These are phyloP conservation scores for Dromas ardeola DNA, from an alignment of 2,113 vertebrate genomes.

Conservation along the genomic window DNA sequence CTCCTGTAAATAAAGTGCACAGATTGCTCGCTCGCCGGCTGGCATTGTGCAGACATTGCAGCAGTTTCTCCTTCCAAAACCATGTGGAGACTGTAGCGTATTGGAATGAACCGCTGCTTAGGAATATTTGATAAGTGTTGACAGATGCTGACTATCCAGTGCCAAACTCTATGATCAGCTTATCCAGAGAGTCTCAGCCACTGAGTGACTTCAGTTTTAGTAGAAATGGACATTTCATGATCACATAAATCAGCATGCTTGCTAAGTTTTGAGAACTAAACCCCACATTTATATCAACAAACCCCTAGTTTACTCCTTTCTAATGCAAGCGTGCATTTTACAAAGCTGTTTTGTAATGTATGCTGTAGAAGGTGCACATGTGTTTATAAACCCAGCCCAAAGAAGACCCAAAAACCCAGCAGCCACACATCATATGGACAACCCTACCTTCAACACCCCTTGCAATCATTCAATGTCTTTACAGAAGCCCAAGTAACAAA, in stretches of 20 bases:
- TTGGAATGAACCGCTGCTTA: background rate
- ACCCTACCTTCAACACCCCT: background rate
- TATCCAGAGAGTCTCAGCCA: background rate
- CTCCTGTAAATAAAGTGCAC: background rate
- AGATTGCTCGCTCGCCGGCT: background rate
- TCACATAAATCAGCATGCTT: background rate
- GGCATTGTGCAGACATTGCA: background rate
- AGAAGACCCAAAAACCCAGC: background rate
- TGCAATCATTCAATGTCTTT: background rate
- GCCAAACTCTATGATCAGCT: background rate
- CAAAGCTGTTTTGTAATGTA: background rate
- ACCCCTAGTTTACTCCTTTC: background rate
- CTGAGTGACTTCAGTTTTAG: background rate
- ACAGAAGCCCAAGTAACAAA: background rate
- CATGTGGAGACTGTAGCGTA: background rate
- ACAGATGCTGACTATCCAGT: constrained; percentile 41
- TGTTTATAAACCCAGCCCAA: background rate
- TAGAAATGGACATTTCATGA: background rate
- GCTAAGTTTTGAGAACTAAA: background rate
- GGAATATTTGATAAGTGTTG: constrained; percentile 30
- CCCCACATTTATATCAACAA: background rate
- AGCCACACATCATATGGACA: background rate
- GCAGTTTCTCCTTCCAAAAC: constrained; percentile 36
- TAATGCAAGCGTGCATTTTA: background rate
- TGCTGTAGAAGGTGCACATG: accelerated